Evolutionary conservation across 2,797 vertebrate species (phyloP), one percentile per base, ranked within the genome.

Genomic region (Anguilla obscura): DNA sequence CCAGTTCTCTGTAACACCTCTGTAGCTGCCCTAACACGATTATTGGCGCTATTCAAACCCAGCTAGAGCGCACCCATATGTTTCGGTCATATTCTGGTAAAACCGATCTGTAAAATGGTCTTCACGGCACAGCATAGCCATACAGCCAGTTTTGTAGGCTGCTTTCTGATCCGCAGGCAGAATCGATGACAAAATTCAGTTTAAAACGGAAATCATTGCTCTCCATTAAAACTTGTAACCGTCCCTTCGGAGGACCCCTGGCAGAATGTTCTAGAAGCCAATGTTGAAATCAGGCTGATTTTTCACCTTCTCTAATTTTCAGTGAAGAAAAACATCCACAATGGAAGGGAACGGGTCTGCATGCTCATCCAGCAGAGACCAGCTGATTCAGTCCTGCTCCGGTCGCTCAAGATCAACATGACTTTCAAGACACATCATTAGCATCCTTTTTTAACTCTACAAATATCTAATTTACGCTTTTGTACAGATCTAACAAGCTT

Each of bases 181-280:
- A 93, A 96, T 96, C 94, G 94, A 96, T 96, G 90, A 93, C 94
- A 95, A 90, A 91, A 95, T 95, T 96, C 94, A 93, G 94, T 96
- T 96, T 95, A 94, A 95, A 96, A 94, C 92, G 94, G 93, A 95
- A 96, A 96, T 95, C 96, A 94, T 96, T 96, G 95, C 94, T 94
- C 89, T 90, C 91, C 89, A 91, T 91, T 66, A 66, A 6, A 6
- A 6, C 24, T 21, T n/a, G 16, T 66, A 30, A 71, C 24, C 24
- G 21, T 71, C 66, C 24, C 6, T 24, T 30, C 7, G 66, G 66
- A 71, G 27, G 66, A 71, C 66, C 24, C 66, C 66, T n/a, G 66
- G n/a, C 24, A 21, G 63, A 66, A 66, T 21, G 6, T 21, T 66
- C 63, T 24, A 21, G 63, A 66, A 66, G 24, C 63, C 63, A 71